Base-by-base conservation (phyloP, 2,113 vertebrate species). In the Erythrocercus mccallii region DNA sequence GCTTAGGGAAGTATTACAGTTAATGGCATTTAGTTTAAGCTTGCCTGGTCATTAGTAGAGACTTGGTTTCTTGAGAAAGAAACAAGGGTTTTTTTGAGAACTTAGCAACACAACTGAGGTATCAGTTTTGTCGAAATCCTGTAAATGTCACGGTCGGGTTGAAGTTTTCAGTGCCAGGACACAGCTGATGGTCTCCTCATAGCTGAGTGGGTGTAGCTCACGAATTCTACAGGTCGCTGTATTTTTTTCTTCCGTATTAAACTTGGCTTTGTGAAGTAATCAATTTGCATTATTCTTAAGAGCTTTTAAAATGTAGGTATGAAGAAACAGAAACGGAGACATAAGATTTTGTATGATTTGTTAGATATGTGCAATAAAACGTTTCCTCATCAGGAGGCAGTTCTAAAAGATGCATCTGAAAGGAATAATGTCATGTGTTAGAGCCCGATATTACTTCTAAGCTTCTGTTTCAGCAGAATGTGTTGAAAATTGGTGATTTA, bases 91-190 rank as follows among this genome's bases (percentile, higher is more conserved):
- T 61, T 20, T 51, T 23, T 7, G 50, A 51, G 65, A 84, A 35
- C 24, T 84, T 65, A 2, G 18, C 13, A 3, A 1, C 3, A 6
- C 9, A 27, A 27, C 56, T 15, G 38, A 27, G 2, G 2, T n/a
- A 58, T 78, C 11, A 2, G 8, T 48, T 2, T 6, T 35, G 28
- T 27, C 27, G 64, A 27, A 82, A 28, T 35, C 4, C 40, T 16
- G 27, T 22, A 28, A 54, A 37, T 47, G 10, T 0, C 19, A 1
- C 35, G 33, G 24, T 23, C 5, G 9, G 65, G 28, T 4, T 80
- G 83, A 61, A 18, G 51, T 31, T 80, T 15, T 40, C 12, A 1
- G 50, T 6, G 58, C 13, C 18, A 7, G 69, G 47, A 4, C 6
- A 0, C 10, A 47, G 64, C 57, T 25, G 69, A 33, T 74, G 73